Conservation (phyloP, 2,888 invertebrate genomes). For the Pristionchus japonicus region DNA sequence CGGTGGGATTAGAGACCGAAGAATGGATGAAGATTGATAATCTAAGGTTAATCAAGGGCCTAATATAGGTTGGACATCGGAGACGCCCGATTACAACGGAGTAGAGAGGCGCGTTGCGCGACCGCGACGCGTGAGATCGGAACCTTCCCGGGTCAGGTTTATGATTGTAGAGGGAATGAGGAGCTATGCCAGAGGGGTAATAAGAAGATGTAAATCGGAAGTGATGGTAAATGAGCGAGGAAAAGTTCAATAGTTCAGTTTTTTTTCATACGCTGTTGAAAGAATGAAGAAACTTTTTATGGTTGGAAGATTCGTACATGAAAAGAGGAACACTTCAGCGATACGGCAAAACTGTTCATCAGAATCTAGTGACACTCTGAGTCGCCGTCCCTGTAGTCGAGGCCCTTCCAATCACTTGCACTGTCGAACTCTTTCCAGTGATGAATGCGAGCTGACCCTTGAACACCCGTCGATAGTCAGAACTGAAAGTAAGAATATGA, state of each 20-base stretch:
- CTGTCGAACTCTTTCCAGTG: not conserved
- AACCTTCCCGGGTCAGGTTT: not conserved
- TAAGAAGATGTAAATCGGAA: too few species aligned
- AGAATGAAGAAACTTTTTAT: not conserved
- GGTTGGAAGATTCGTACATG: not conserved
- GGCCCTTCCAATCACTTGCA: not conserved
- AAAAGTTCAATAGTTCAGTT: too few species aligned
- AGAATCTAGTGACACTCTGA: not conserved
- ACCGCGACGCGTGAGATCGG: constrained; percentile 2
- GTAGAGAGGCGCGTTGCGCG: not conserved
- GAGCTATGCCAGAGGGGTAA: too few species aligned
- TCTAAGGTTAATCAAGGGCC: not conserved
- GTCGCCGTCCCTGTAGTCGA: not conserved
- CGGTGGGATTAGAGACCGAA: not conserved
- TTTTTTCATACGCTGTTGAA: too few species aligned
- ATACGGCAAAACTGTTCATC: too few species aligned
- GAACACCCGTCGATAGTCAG: not conserved
- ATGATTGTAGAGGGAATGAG: too few species aligned
- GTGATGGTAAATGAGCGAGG: not conserved
- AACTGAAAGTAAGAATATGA: too few species aligned
- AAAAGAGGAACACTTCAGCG: too few species aligned
- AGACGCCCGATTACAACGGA: not conserved
- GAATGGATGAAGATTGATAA: not conserved
- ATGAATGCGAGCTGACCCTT: not conserved
- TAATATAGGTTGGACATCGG: not conserved